Evolutionary conservation across 2,113 vertebrate genomes (phyloP), one percentile per base, ranked within the genome.

Genomic region (Pterocles orientalis): DNA sequence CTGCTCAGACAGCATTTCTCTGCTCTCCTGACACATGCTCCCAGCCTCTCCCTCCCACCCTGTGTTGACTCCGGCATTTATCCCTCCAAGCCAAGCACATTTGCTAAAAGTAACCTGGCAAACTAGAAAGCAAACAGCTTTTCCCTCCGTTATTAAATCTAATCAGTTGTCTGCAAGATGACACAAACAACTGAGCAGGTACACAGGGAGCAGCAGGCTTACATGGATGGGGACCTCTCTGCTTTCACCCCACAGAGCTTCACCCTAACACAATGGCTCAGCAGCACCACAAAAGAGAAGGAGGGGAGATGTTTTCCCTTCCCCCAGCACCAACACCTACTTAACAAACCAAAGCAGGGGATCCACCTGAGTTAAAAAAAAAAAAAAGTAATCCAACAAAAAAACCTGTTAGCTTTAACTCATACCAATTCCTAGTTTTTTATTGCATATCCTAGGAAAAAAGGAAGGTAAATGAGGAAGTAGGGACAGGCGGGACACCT

Each of bases 191-290:
- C 33, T 3, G 1, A 72, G 19, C 0, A 2, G 10, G 25, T 33
- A 17, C 10, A 13, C 8, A 62, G n/a, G 33, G 57, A 95, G 25
- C 3, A 5, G 33, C 24, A 81, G 18, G 17, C 18, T 14, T 36
- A 43, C 3, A 5, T 8, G 34, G 60, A 73, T 1, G 1, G 28
- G 33, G 34, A 6, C 23, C 26, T 14, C 43, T 80, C 82, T 65
- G 41, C 57, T 57, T 87, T 56, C 24, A 64, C 6, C 10, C n/a
- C 2, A 0, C 33, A 79, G 18, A 51, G 25, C 70, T 78, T 50
- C 28, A 73, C 25, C 20, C 48, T 7, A 36, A 54, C 1, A 0
- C 0, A 0, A 29, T 9, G 5, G 24, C 29, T 91, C 34, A 77
- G 50, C 39, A 89, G 12, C 34, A 33, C 41, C 36, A 12, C 60